Percentiles rank a stretch among this genome's conserved stretches.
phyloP scores from a whole-genome alignment of 2,797 vertebrate species.

The Typhlichthys subterraneus region DNA sequence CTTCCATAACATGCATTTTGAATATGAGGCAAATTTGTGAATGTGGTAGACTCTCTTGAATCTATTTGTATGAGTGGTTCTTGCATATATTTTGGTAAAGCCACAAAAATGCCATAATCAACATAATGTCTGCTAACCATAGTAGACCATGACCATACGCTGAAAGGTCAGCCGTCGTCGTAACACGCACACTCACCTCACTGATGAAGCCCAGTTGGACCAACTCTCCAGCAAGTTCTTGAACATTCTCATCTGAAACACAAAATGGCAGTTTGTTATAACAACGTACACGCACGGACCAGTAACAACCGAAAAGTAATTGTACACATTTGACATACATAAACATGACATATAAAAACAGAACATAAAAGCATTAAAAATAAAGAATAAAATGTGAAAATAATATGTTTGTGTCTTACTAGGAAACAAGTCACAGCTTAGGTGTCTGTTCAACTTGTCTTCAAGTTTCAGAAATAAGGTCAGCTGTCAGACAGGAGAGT shows the following conservation, averaged over 20 bases:
- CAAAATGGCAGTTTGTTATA: constrained; percentile 35
- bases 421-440: constrained; percentile 96
- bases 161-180: neutral
- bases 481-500: constrained; percentile 72
- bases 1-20: too few species aligned
- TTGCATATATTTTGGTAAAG: too few species aligned
- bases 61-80: too few species aligned
- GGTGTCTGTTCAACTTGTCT: constrained; percentile 96
- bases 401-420: constrained; percentile 57
- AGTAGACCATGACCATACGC: neutral
- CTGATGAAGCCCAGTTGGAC: constrained; percentile 95
- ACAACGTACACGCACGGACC: constrained; percentile 7
- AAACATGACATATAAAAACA: neutral
- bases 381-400: neutral
- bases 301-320: too few species aligned
- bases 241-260: constrained; percentile 89
- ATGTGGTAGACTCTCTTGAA: neutral
- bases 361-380: constrained; percentile 20
- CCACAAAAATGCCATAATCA: too few species aligned
- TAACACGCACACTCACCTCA: constrained; percentile 81
- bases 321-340: too few species aligned
- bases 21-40: neutral
- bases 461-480: constrained; percentile 96
- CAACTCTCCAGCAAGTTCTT: constrained; percentile 90
- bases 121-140: too few species aligned